Evolutionary conservation across 2,888 invertebrate genomes (phyloP).

Genomic region (Cacoxenus indagator): DNA sequence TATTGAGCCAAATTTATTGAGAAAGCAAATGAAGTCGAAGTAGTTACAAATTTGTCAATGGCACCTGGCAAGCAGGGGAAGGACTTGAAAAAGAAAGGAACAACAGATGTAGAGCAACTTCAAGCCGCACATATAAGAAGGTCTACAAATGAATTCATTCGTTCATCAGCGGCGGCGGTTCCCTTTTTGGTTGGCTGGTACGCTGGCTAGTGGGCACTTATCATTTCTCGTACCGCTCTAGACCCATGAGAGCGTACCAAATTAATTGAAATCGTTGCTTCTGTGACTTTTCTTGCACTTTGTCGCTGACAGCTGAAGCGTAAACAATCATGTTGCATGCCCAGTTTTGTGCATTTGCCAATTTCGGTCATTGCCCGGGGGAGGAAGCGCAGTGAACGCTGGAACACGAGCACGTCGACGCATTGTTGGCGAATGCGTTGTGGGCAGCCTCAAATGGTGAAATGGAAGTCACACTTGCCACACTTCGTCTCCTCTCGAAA

Average conservation of each 20-base stretch:
- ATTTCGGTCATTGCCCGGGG: slow-evolving; percentile 16
- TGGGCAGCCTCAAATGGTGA: not conserved
- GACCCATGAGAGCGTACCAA: slow-evolving; percentile 9
- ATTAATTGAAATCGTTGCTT: slow-evolving; percentile 14
- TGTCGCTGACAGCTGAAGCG: slow-evolving; percentile 39
- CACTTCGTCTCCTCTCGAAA: not conserved
- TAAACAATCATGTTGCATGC: slow-evolving; percentile 42
- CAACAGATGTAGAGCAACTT: not conserved
- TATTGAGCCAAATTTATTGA: too few relatives aligned
- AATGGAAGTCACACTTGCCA: slow-evolving; percentile 15
- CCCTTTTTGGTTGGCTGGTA: too few relatives aligned
- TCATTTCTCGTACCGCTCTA: slow-evolving; percentile 6
- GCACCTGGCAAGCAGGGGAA: too few relatives aligned
- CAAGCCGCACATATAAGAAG: not conserved
- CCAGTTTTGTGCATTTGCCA: slow-evolving; percentile 19
- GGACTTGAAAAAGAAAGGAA: too few relatives aligned
- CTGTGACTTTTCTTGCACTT: slow-evolving; percentile 18
- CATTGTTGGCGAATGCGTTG: too few relatives aligned
- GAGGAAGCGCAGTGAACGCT: not conserved
- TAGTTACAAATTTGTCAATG: too few relatives aligned
- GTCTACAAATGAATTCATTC: not conserved
- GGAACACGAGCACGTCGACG: not conserved
- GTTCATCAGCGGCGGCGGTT: not conserved
- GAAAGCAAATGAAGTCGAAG: too few relatives aligned
- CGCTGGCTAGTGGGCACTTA: not conserved